phyloP scores from a whole-genome alignment of 2,888 invertebrate genomes.

The Stenchaetothrips biformis region DNA sequence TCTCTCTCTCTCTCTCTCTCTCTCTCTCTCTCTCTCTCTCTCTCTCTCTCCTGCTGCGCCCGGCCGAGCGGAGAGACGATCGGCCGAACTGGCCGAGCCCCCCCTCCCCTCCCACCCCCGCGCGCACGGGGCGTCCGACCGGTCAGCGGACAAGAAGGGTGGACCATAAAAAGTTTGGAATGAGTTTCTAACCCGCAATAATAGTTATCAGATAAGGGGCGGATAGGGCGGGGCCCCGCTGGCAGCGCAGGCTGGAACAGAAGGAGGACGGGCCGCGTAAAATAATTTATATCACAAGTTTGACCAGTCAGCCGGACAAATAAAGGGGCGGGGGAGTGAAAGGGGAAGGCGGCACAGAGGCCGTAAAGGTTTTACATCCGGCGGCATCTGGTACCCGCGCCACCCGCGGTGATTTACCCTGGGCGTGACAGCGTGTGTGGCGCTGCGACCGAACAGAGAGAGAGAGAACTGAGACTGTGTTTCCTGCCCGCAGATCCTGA shows the following conservation, averaged over 20 bases:
- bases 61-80: no score
- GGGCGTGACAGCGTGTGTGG: no score
- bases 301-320: not conserved
- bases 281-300: slow-evolving; percentile 22
- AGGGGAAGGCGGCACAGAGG: no score
- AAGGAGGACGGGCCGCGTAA: not conserved
- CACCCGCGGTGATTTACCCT: no score
- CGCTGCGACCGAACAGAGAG: no score
- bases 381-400: not conserved
- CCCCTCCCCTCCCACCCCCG: no score
- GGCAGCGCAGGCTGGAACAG: not conserved
- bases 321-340: not conserved
- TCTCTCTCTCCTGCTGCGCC: no score
- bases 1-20: no score
- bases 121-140: not conserved
- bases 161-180: slow-evolving; percentile 21
- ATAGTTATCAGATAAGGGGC: slow-evolving; percentile 9
- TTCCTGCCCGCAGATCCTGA: slow-evolving; percentile 55
- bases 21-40: no score
- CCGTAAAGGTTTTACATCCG: slow-evolving; percentile 1
- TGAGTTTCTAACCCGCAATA: slow-evolving; percentile 19
- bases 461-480: no score
- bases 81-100: no score
- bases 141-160: slow-evolving; percentile 19
- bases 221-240: not conserved